phyloP scores from a whole-genome alignment of 2,113 vertebrate species.

The Mellivora capensis region DNA sequence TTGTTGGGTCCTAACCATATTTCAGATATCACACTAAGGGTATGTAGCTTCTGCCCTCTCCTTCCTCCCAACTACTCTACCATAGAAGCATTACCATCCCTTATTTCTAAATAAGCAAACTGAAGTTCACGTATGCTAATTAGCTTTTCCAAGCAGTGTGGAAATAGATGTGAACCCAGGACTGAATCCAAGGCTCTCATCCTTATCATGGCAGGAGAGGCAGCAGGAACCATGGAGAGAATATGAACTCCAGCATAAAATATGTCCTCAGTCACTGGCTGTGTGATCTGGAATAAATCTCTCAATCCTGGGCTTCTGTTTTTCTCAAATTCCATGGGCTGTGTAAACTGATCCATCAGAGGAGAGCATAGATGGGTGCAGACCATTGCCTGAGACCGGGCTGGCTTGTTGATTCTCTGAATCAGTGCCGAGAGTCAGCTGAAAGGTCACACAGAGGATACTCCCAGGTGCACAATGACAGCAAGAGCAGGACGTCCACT shows the following conservation, averaged over 20 bases:
- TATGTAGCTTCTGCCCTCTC: not conserved
- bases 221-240: not conserved
- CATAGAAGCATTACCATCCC: not conserved
- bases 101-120: not conserved
- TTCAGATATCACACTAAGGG: not conserved
- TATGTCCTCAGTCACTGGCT: not conserved
- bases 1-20: not conserved
- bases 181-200: not conserved
- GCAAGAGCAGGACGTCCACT: not conserved
- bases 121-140: not conserved
- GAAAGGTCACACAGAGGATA: not conserved
- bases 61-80: not conserved
- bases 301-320: not conserved
- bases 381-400: not conserved
- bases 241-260: not conserved
- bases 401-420: not conserved
- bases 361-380: not conserved
- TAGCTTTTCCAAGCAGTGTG: not conserved
- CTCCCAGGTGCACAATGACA: not conserved
- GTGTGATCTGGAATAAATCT: not conserved
- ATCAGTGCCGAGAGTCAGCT: not conserved
- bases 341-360: not conserved
- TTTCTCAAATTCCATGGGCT: not conserved
- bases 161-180: not conserved
- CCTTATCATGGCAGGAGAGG: not conserved